A percentile compares a stretch with the other conserved stretches of the same genome.
Conservation (phyloP, 2,888 invertebrate genomes). For the Ennomos erosarius region DNA sequence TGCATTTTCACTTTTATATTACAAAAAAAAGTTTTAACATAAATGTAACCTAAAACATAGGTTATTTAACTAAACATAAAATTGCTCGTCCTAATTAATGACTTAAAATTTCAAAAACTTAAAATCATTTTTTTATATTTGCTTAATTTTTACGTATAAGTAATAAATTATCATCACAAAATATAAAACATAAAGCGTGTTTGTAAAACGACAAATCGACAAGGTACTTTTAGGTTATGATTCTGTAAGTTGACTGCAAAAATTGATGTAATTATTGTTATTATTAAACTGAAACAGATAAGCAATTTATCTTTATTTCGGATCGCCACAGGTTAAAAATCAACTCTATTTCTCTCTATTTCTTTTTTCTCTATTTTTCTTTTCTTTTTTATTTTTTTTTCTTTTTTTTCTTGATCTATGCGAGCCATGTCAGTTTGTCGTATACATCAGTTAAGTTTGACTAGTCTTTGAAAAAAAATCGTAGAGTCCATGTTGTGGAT, state of each 20-base stretch:
- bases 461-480: conserved; percentile 24
- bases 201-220: conserved; percentile 22
- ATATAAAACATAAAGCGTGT: conserved; percentile 35
- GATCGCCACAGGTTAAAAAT: too few relatives aligned
- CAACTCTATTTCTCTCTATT: too few relatives aligned
- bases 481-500: neutral
- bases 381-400: too few relatives aligned
- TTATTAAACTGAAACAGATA: too few relatives aligned
- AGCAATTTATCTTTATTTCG: too few relatives aligned
- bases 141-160: conserved; percentile 42
- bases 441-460: conserved; percentile 27
- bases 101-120: conserved; percentile 47
- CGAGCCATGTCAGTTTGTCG: conserved; percentile 15
- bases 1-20: conserved; percentile 33
- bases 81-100: conserved; percentile 37
- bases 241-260: too few relatives aligned
- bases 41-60: conserved; percentile 36
- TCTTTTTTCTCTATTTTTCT: too few relatives aligned
- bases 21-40: conserved; percentile 34
- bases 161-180: conserved; percentile 54
- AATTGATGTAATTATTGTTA: too few relatives aligned
- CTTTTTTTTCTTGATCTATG: too few relatives aligned
- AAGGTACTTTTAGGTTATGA: too few relatives aligned
- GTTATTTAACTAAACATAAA: conserved; percentile 36
- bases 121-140: conserved; percentile 39